A percentile compares a stretch with the other conserved stretches of the same genome.
Evolutionary conservation across 2,888 invertebrate species (phyloP).

Genomic region (Lymantria monacha): DNA sequence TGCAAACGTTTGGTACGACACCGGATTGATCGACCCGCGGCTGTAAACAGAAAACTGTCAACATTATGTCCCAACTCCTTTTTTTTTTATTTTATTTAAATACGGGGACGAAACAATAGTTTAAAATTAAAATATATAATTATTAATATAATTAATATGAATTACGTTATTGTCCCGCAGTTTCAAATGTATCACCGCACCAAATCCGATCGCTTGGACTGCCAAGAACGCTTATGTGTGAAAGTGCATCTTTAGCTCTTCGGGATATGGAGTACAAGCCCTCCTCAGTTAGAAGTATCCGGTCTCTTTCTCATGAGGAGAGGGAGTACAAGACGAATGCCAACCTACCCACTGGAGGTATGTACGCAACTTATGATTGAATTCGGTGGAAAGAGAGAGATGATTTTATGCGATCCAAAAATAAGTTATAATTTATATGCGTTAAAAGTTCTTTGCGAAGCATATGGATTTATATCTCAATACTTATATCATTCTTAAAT

Average conservation of each 20-base stretch:
- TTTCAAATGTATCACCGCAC: constrained; percentile 82
- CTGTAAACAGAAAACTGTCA: too few species aligned
- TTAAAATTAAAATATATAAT: too few species aligned
- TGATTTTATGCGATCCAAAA: background rate
- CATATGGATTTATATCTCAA: too few species aligned
- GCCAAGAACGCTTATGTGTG: constrained; percentile 84
- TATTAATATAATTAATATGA: background rate
- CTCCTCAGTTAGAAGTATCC: constrained; percentile 77
- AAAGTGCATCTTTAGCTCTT: constrained; percentile 79
- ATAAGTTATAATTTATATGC: too few species aligned
- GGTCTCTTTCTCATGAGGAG: constrained; percentile 80
- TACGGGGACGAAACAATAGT: too few species aligned
- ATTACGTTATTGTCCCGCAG: constrained; percentile 46
- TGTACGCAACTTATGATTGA: constrained; percentile 22
- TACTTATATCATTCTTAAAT: too few species aligned
- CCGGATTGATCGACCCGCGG: too few species aligned
- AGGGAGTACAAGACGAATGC: constrained; percentile 85
- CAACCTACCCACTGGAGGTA: constrained; percentile 70
- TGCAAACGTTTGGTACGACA: too few species aligned
- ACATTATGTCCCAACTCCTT: too few species aligned
- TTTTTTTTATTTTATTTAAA: too few species aligned
- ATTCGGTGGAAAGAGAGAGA: background rate
- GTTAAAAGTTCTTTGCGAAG: too few species aligned
- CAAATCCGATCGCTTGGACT: constrained; percentile 89
- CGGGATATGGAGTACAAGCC: constrained; percentile 84